Base-by-base conservation (phyloP, 2,797 vertebrate species). In the Columba guinea region DNA sequence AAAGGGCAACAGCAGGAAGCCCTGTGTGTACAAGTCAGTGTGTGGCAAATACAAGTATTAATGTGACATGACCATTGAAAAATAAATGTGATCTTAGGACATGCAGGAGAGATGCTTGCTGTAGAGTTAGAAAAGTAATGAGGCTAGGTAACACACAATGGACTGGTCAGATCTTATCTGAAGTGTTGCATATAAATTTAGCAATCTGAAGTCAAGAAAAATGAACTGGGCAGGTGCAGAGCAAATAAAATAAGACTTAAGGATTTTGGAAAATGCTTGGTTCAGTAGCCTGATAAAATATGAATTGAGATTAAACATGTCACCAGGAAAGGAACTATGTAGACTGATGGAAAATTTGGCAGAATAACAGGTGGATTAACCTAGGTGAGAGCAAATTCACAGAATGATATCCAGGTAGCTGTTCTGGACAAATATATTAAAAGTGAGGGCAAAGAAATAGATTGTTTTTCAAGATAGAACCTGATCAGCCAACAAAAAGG, bases 341-440 rank as follows among this genome's bases (percentile, higher is more conserved):
- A 58, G 71, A 35, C 44, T 39, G 27, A 86, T 89, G 59, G 37
- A 93, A 93, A 93, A 93, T 95, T 37, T 88, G 90, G 73, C 85
- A 88, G 65, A 93, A 81, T 51, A 69, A 13, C 13, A n/a, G 27
- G 39, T 88, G n/a, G 52, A 65, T 86, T 91, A 71, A 84, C 7
- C 26, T 41, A 59, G 58, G 62, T 94, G 83, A 90, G 48, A 77
- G 21, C 77, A 84, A 86, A 84, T 58, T 28, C 0, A 1, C 41
- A 34, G 41, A 46, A 4, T 81, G 41, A 71, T 75, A 85, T 44
- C 34, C 83, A 83, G 48, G 46, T 88, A 81, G 48, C 27, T 75
- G 48, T 69, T 88, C 73, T 79, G 39, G 55, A 82, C 44, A 93
- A 90, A 71, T 85, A 73, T 86, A 91, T 90, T 94, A 84, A 78